These are phyloP conservation scores for Anas platyrhynchos DNA, from an alignment of 2,113 vertebrate genomes.

Conservation along the genomic window DNA sequence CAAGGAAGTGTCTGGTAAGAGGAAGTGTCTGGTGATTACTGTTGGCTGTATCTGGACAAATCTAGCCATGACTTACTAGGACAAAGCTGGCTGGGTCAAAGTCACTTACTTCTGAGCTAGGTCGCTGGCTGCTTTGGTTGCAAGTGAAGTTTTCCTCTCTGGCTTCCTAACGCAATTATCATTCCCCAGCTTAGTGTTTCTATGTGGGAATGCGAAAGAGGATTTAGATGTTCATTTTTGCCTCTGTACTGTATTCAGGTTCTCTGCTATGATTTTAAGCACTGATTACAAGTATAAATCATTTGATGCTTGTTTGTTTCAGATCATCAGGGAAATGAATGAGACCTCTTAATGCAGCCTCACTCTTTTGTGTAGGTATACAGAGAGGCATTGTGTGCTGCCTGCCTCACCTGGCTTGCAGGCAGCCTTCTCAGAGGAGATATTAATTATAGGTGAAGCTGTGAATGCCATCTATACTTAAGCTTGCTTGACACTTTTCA, in stretches of 20 bases:
- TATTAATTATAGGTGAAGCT: neutral
- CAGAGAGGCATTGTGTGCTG: neutral
- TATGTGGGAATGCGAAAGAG: neutral
- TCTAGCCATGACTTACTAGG: neutral
- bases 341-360: neutral
- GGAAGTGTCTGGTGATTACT: neutral
- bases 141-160: neutral
- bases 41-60: neutral
- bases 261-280: neutral
- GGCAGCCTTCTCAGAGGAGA: neutral
- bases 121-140: neutral
- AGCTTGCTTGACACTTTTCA: neutral
- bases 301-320: constrained; percentile 27
- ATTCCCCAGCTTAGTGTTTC: neutral
- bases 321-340: constrained; percentile 9
- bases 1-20: neutral
- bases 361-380: neutral
- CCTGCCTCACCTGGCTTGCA: neutral
- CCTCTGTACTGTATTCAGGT: neutral
- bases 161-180: neutral
- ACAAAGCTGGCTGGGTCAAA: neutral
- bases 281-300: neutral
- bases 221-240: neutral
- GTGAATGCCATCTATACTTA: neutral
- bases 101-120: accelerated